Base-by-base conservation (phyloP, 2,888 invertebrate species). In the Atrina japonica region DNA sequence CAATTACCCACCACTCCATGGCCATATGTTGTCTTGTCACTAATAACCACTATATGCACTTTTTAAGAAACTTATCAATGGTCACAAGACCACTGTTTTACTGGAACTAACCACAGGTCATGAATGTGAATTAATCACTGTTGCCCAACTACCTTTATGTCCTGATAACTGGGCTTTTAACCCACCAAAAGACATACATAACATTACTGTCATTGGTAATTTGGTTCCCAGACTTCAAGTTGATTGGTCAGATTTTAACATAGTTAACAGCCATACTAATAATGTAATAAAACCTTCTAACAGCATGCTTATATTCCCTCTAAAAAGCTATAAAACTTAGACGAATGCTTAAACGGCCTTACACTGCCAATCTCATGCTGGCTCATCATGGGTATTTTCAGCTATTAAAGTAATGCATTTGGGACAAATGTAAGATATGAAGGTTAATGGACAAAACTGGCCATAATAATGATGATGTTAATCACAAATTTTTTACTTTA, bases 51-150 rank as follows among this genome's bases (percentile, higher is more conserved):
- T 25, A 58, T 41, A 58, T 23, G 41, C 14, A 40, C n/a, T 41
- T 21, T 58, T 40, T 40, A 35, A 23, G 9, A 58, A 58, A 41
- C 41, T 43, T 9, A 58, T 41, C 21, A 18, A 40, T n/a, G 27
- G 18, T 14, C 58, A 49, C 47, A 52, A 52, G 7, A 66, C 66
- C 1, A 50, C 50, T n/a, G 7, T 68, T 5, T 30, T 41, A 9
- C 30, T 68, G 6, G 68, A 68, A 61, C 40, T 67, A 5, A 61
- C 68, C 3, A 30, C 69, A 29, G 63, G 63, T 18, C 35, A 43
- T 14, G 25, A 27, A 2, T 69, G 69, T 47, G 45, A 56, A n/a
- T 43, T 55, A 5, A 58, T 69, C 11, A 45, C 41, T 0, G 23
- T 68, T 21, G 21, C 47, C 2, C 25, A 40, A 16, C 41, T 68